Evolutionary conservation across 2,888 invertebrate genomes (phyloP).

Genomic region (Coenonympha glycerion): DNA sequence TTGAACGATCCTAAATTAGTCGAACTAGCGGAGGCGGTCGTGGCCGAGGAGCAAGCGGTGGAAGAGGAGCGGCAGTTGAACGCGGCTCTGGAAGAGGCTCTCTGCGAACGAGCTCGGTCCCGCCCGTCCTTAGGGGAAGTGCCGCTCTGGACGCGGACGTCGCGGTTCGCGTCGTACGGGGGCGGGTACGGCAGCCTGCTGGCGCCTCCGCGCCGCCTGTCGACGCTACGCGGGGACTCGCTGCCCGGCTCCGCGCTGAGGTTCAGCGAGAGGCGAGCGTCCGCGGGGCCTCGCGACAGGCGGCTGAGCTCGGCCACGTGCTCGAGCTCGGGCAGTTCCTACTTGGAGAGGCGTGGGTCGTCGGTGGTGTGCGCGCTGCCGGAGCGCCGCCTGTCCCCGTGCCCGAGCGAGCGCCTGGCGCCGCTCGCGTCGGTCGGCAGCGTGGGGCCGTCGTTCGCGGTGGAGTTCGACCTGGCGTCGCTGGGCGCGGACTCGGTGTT

Average conservation of each 20-base stretch:
- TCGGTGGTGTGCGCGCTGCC: conserved; percentile 85
- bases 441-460: conserved; percentile 80
- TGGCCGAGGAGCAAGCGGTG: conserved; percentile 79
- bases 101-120: conserved; percentile 66
- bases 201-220: conserved; percentile 80
- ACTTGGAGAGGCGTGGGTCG: conserved; percentile 87
- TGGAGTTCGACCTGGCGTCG: conserved; percentile 82
- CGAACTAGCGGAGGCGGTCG: conserved; percentile 85
- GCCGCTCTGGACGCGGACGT: conserved; percentile 69
- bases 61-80: conserved; percentile 84
- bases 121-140: conserved; percentile 81
- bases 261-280: conserved; percentile 68
- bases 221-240: conserved; percentile 75
- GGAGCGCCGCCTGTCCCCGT: conserved; percentile 89
- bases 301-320: conserved; percentile 88
- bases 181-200: conserved; percentile 83
- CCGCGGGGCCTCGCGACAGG: conserved; percentile 70
- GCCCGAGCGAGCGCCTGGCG: conserved; percentile 78
- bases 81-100: conserved; percentile 81
- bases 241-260: conserved; percentile 77
- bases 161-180: conserved; percentile 68
- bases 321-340: conserved; percentile 89
- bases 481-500: conserved; percentile 88
- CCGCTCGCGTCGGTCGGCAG: conserved; percentile 88
- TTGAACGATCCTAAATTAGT: conserved; percentile 87